Conservation (phyloP, 2,113 vertebrate genomes). For the Girardinichthys multiradiatus region DNA sequence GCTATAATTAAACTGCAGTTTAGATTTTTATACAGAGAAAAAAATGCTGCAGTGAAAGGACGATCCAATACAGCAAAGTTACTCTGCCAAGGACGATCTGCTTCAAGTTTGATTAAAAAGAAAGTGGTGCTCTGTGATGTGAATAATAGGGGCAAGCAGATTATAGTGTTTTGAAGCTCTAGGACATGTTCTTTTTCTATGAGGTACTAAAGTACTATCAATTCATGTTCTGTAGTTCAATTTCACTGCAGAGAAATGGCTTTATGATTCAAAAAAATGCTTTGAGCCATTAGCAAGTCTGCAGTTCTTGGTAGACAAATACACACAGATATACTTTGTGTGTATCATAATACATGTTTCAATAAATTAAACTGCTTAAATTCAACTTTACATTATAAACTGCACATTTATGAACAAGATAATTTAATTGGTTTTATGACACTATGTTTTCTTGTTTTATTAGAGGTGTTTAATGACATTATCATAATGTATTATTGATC, state of each 20-base stretch:
- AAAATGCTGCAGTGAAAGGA: not conserved
- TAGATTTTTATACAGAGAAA: conserved; percentile 27
- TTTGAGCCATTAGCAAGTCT: not conserved
- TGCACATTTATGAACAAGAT: not conserved
- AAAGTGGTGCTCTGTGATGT: not conserved
- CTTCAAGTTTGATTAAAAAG: conserved; percentile 13
- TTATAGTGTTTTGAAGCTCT: not conserved
- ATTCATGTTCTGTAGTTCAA: conserved; percentile 11
- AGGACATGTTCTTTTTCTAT: not conserved
- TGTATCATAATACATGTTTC: not conserved
- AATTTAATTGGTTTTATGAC: too few species aligned
- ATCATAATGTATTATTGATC: not conserved
- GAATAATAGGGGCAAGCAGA: not conserved
- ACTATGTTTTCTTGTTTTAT: too few species aligned
- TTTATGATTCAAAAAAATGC: conserved; percentile 11
- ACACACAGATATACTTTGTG: not conserved
- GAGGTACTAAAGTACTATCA: conserved; percentile 1
- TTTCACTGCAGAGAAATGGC: conserved; percentile 11
- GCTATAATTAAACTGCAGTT: conserved; percentile 4
- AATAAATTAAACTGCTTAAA: not conserved
- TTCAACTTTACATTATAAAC: not conserved
- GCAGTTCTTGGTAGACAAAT: not conserved
- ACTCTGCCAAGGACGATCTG: not conserved
- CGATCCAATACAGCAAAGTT: not conserved
- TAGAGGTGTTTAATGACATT: not conserved